Conservation (phyloP, 2,797 vertebrate genomes). For the Columba guinea region DNA sequence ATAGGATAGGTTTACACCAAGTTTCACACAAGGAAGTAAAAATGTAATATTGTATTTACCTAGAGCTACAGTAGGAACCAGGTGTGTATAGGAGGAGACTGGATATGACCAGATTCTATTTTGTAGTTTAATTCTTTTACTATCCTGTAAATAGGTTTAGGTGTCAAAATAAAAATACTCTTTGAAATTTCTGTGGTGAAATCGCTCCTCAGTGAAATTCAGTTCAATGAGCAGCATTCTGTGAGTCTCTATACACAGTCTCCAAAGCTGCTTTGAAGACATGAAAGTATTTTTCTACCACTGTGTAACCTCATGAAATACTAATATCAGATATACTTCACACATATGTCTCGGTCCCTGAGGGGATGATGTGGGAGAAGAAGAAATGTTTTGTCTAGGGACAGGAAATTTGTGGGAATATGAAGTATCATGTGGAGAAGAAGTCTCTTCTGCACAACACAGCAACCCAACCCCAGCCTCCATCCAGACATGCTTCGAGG, state of each 20-base stretch:
- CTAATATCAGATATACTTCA: background rate
- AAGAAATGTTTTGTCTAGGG: background rate
- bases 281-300: background rate
- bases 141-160: background rate
- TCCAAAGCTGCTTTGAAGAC: background rate
- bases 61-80: background rate
- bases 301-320: background rate
- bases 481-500: background rate
- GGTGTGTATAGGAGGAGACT: background rate
- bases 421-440: background rate
- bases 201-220: background rate
- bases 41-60: background rate
- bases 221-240: background rate
- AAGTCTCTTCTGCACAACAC: background rate
- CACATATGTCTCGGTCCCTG: background rate
- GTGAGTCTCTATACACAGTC: background rate
- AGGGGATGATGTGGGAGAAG: background rate
- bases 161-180: conserved; percentile 9
- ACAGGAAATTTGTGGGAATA: background rate
- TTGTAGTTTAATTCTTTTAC: background rate
- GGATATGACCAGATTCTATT: background rate
- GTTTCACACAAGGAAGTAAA: background rate
- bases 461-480: background rate
- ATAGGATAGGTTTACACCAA: background rate
- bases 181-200: background rate